Percentiles rank a stretch among this genome's conserved stretches.
These are phyloP conservation scores for Nyctalus aviator DNA, from an alignment of 2,797 vertebrate species.

Conservation along the genomic window DNA sequence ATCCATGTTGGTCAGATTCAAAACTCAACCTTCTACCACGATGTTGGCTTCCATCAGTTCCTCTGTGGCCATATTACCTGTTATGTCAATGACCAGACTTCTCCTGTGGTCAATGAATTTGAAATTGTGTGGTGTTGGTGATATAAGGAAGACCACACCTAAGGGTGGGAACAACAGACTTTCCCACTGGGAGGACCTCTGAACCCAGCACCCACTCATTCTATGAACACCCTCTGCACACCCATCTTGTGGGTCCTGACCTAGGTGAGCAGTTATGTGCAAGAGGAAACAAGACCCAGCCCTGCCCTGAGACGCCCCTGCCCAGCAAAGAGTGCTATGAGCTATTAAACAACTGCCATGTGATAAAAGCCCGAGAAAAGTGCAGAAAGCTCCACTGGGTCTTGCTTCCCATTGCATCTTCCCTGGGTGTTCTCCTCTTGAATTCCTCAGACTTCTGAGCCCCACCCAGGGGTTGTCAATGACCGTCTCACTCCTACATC, in stretches of 20 bases:
- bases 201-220: not conserved
- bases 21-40: not conserved
- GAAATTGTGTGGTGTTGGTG: rapidly evolving
- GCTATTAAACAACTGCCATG: rapidly evolving
- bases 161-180: no score
- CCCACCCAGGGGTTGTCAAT: rapidly evolving
- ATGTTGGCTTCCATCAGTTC: not conserved
- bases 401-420: no score
- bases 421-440: not conserved
- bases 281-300: not conserved
- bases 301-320: not conserved
- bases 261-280: rapidly evolving
- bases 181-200: no score
- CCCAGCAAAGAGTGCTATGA: rapidly evolving
- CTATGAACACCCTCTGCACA: rapidly evolving
- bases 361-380: not conserved
- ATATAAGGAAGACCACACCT: not conserved
- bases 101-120: not conserved
- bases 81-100: not conserved
- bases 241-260: not conserved
- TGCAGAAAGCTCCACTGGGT: rapidly evolving
- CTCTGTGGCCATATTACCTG: rapidly evolving
- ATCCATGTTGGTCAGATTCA: not conserved
- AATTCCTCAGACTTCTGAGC: rapidly evolving
- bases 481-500: rapidly evolving